phyloP scores from a whole-genome alignment of 2,888 invertebrate genomes.

The Drosophila ezoana region DNA sequence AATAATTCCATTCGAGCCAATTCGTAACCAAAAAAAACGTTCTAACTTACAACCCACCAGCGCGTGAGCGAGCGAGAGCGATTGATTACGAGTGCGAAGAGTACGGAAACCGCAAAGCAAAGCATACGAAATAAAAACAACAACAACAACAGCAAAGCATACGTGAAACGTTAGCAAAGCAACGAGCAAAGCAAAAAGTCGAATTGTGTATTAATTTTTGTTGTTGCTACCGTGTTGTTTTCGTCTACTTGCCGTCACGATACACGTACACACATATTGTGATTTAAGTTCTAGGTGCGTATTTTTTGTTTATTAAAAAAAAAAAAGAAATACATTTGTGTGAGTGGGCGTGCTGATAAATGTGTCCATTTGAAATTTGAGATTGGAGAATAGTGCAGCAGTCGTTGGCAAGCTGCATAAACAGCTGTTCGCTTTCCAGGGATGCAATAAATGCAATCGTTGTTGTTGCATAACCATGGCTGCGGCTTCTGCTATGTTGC shows the following conservation, averaged over 20 bases:
- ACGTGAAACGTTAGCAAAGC: slow-evolving; percentile 60
- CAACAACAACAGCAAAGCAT: slow-evolving; percentile 46
- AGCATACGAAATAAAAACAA: slow-evolving; percentile 68
- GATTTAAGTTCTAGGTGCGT: slow-evolving; percentile 59
- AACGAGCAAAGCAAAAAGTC: slow-evolving; percentile 45
- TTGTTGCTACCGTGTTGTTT: slow-evolving; percentile 52
- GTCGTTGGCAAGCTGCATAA: slow-evolving; percentile 45
- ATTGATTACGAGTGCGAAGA: slow-evolving; percentile 54
- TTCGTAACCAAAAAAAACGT: slow-evolving; percentile 70
- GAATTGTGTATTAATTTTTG: slow-evolving; percentile 64
- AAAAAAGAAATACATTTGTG: neutral
- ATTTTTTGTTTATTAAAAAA: slow-evolving; percentile 31
- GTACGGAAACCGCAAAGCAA: slow-evolving; percentile 67
- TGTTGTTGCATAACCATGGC: slow-evolving; percentile 55
- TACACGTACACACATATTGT: slow-evolving; percentile 41
- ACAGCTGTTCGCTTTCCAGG: slow-evolving; percentile 56
- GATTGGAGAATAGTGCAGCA: slow-evolving; percentile 34
- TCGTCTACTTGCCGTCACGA: slow-evolving; percentile 35
- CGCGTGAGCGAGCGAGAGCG: slow-evolving; percentile 63
- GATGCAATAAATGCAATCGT: slow-evolving; percentile 47
- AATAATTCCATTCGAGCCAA: slow-evolving; percentile 53
- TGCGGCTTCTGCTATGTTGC: slow-evolving; percentile 4
- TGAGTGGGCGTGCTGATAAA: slow-evolving; percentile 13
- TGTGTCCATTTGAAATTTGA: slow-evolving; percentile 52
- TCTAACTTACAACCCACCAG: slow-evolving; percentile 53